Evolutionary conservation across 2,888 invertebrate species (phyloP).

Genomic region (Gasteruption jaculator): DNA sequence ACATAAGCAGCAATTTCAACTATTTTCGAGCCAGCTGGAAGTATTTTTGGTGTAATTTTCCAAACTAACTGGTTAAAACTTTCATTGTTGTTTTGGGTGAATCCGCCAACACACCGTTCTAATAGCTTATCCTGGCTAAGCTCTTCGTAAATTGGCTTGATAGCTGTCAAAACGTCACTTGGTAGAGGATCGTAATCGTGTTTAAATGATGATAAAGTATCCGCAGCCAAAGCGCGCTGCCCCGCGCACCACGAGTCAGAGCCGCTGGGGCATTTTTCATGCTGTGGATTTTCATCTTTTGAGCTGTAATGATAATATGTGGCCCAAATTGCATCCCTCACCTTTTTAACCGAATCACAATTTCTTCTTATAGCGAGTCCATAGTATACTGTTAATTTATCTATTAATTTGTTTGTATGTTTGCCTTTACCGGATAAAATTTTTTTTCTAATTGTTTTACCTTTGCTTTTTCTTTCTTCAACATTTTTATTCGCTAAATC

Average conservation of each 20-base stretch:
- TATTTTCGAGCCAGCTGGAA: no score
- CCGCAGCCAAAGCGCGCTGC: conserved; percentile 21
- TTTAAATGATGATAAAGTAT: conserved; percentile 17
- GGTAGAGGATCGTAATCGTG: conserved; percentile 19
- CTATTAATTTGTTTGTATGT: neutral
- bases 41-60: no score
- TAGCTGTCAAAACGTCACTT: conserved; percentile 13
- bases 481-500: conserved; percentile 18
- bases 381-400: conserved; percentile 6
- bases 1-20: conserved; percentile 11
- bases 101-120: conserved; percentile 16
- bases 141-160: conserved; percentile 16
- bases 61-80: no score
- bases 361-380: conserved; percentile 7
- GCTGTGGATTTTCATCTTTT: conserved; percentile 9
- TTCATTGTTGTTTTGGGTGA: conserved; percentile 19
- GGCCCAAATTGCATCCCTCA: conserved; percentile 17
- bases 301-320: conserved; percentile 10
- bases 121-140: conserved; percentile 14
- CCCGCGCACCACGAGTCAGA: conserved; percentile 21
- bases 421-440: conserved; percentile 11
- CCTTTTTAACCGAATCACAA: conserved; percentile 8
- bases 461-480: conserved; percentile 13
- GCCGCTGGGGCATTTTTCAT: conserved; percentile 13
- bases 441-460: conserved; percentile 12